Conservation (phyloP, 1,140 invertebrate genomes). For the Aphaenogaster floridana region DNA sequence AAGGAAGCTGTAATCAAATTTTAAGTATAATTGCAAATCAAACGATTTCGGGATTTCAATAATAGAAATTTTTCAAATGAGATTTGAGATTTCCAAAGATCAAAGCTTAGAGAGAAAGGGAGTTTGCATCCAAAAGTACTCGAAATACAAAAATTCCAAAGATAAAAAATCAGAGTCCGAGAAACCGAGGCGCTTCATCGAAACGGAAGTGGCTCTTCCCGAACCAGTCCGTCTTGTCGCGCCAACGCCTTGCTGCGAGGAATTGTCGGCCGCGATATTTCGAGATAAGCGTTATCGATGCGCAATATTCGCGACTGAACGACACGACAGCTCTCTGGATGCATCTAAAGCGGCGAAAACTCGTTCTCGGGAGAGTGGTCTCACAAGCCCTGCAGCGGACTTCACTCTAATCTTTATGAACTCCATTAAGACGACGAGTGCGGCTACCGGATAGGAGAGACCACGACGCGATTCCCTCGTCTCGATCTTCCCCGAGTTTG, state of each 20-base stretch:
- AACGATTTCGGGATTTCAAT: neutral
- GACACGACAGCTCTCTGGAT: slow-evolving; percentile 55
- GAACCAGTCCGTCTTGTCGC: slow-evolving; percentile 67
- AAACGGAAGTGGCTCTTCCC: slow-evolving; percentile 26
- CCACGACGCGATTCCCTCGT: neutral
- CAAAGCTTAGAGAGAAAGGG: neutral
- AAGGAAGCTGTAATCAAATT: neutral
- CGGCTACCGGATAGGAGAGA: slow-evolving; percentile 66
- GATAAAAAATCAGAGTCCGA: neutral
- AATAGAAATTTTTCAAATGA: neutral
- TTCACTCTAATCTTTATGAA: slow-evolving; percentile 75
- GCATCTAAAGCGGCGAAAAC: slow-evolving; percentile 73
- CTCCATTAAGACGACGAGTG: slow-evolving; percentile 73
- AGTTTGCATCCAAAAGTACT: neutral
- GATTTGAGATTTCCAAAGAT: neutral
- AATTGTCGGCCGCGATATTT: slow-evolving; percentile 69
- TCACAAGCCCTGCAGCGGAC: slow-evolving; percentile 69
- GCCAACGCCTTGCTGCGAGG: slow-evolving; percentile 54
- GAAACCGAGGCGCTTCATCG: neutral
- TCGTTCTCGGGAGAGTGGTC: slow-evolving; percentile 74
- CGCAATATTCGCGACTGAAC: slow-evolving; percentile 69
- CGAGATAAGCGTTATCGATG: slow-evolving; percentile 75
- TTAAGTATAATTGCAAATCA: neutral
- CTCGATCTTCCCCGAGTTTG: slow-evolving; percentile 9
- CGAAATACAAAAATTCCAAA: neutral